Percentiles rank a stretch among this genome's conserved stretches.
Conservation (phyloP, 2,888 invertebrate species). For the Meteorus colon region DNA sequence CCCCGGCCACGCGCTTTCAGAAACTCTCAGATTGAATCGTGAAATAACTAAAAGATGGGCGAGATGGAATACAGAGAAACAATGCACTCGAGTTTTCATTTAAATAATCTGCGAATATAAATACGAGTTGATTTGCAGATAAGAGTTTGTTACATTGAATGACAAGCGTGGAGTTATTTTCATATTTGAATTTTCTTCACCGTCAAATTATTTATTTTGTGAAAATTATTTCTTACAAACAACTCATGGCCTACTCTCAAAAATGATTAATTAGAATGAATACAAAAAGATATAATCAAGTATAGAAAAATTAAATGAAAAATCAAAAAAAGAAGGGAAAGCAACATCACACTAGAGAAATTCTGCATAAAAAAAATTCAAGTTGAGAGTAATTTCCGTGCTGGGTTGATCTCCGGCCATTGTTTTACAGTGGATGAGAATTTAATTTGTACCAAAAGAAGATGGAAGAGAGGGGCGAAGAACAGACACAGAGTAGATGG, state of each 20-base stretch:
- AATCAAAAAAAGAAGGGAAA: background rate
- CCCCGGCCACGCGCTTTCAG: conserved; percentile 42
- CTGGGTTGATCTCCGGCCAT: conserved; percentile 59
- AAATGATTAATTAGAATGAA: background rate
- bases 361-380: conserved; percentile 33
- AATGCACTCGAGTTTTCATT: conserved; percentile 70
- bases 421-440: conserved; percentile 73
- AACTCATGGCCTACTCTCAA: no score
- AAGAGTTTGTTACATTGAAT: background rate
- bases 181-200: background rate
- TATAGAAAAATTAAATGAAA: background rate
- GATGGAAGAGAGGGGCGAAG: conserved; percentile 43
- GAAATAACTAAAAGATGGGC: conserved; percentile 65
- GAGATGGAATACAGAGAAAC: conserved; percentile 57
- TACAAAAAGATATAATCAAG: background rate
- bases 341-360: background rate
- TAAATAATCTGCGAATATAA: conserved; percentile 69
- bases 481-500: conserved; percentile 38
- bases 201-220: no score
- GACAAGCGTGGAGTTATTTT: background rate
- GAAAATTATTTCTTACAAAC: no score
- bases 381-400: conserved; percentile 21
- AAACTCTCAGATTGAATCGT: conserved; percentile 69
- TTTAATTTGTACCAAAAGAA: conserved; percentile 70
- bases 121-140: background rate